Percentiles rank a stretch among this genome's conserved stretches.
Conservation (phyloP, 64 coral and sea anemone species). For the Anthopleura sola region DNA sequence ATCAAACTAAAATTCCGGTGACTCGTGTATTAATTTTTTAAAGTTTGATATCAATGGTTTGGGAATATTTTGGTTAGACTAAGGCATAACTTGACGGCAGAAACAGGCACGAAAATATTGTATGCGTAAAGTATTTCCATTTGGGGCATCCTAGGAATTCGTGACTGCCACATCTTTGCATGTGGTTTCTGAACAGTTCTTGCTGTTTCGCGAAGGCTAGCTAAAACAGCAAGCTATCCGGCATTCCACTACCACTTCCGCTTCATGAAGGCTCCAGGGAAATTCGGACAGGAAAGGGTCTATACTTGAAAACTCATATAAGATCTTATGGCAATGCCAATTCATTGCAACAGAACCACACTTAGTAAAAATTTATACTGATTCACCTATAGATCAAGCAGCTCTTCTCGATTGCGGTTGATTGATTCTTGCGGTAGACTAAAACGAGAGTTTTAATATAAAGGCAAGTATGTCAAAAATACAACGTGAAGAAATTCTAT, state of each 20-base stretch:
- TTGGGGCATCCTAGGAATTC: neutral
- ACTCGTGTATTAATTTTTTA: too few relatives aligned
- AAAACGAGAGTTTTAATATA: neutral
- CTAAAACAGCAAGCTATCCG: conserved; percentile 19
- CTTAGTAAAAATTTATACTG: neutral
- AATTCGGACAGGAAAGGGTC: neutral
- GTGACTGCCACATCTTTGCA: conserved; percentile 16
- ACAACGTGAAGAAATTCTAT: neutral
- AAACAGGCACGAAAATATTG: neutral
- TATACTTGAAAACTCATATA: neutral
- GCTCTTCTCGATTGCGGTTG: neutral
- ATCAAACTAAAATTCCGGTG: too few relatives aligned
- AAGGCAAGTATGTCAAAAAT: neutral
- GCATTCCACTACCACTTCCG: conserved; percentile 4
- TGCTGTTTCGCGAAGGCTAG: neutral
- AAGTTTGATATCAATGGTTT: too few relatives aligned
- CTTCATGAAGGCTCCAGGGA: neutral
- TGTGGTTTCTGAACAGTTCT: conserved; percentile 13
- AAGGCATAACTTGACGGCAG: neutral
- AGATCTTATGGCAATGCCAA: neutral
- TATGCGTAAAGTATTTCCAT: neutral
- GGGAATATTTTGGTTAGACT: too few relatives aligned
- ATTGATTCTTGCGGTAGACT: neutral
- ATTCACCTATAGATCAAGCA: neutral
- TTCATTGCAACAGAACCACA: neutral